Evolutionary conservation across 1,140 invertebrate genomes (phyloP), one percentile per base, ranked within the genome.

Genomic region (Megalopta genalis): DNA sequence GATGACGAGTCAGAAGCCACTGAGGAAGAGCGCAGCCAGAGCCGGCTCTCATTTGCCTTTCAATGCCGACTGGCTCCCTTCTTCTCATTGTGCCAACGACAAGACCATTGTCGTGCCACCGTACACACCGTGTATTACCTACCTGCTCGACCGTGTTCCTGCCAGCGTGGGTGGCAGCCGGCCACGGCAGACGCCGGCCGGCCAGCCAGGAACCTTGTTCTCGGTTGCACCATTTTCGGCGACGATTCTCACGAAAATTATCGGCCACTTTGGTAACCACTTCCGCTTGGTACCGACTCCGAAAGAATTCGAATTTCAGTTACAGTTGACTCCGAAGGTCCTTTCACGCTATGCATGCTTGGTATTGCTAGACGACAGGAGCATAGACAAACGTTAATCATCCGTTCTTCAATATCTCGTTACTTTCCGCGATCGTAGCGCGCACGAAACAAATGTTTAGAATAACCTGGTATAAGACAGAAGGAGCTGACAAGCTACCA

Each of bases 31-130:
- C 46, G 46, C 16, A 39, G 39, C 62, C 32, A n/a, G 12, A 46
- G 42, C 42, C 54, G 62, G 25, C 60, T 23, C 85, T 87, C 86
- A 87, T 86, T 86, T 86, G 82, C 85, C 80, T 86, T 82, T 86
- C 85, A 86, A 83, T 87, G 65, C 60, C 59, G 73, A 66, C 78
- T 77, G 69, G 66, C 78, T 77, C 63, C 82, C 84, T 83, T 83
- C 84, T 83, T 69, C 68, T 81, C 82, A 76, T 86, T 72, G 76
- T 78, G 76, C 52, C 76, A 78, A 67, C 81, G 77, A 83, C 83
- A 78, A 59, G 73, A 69, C 80, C 73, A 86, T 86, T 86, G 85
- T 86, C 77, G 59, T 70, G 67, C 73, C 77, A 72, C 80, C 64
- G 84, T 83, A 83, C 72, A 80, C 68, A 86, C 65, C 72, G 59